Conservation (phyloP, 2,113 vertebrate genomes). For the Helogale parvula region DNA sequence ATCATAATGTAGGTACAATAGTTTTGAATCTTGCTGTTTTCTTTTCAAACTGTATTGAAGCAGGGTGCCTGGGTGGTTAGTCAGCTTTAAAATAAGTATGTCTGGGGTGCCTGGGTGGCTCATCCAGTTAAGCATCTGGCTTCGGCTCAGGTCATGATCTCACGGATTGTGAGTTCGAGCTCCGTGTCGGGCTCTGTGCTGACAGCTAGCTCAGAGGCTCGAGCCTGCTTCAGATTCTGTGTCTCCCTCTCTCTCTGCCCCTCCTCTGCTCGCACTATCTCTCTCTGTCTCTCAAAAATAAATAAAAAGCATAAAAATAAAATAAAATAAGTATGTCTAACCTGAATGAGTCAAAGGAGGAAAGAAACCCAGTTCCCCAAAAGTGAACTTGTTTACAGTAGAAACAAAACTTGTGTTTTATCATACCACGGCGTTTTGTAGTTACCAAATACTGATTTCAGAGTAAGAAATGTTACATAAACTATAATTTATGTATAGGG, state of each 20-base stretch:
- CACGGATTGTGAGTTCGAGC: too few species aligned
- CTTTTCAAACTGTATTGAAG: not conserved
- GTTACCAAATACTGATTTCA: not conserved
- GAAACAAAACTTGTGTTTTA: slow-evolving; percentile 4
- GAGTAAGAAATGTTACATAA: not conserved
- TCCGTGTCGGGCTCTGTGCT: too few species aligned
- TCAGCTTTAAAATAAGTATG: not conserved
- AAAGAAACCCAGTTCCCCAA: not conserved
- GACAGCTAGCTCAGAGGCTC: too few species aligned
- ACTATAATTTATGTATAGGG: not conserved
- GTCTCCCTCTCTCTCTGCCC: not conserved
- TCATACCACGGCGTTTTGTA: not conserved
- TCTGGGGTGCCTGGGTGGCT: too few species aligned
- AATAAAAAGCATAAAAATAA: too few species aligned
- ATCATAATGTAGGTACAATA: not conserved
- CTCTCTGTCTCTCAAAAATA: not conserved
- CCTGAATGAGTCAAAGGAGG: not conserved
- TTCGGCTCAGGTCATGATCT: too few species aligned
- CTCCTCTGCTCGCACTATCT: not conserved
- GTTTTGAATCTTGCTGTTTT: not conserved
- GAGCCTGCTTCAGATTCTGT: too few species aligned
- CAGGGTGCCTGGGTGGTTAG: not conserved
- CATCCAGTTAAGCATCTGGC: too few species aligned
- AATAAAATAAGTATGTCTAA: not conserved
- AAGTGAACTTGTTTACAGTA: not conserved